phyloP scores from a whole-genome alignment of 2,797 vertebrate genomes.

The Distichodus sexfasciatus region DNA sequence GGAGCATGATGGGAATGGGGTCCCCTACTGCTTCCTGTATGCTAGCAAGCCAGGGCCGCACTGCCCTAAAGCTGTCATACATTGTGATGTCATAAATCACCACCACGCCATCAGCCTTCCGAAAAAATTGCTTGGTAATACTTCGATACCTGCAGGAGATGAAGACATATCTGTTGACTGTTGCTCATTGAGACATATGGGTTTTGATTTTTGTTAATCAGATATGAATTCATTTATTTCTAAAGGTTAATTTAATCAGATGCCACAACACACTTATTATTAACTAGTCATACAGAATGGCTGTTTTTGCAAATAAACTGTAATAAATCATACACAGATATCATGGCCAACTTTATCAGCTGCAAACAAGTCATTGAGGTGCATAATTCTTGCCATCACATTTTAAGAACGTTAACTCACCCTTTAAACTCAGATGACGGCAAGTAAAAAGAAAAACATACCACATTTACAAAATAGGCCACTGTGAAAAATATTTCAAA shows the following conservation, averaged over 20 bases:
- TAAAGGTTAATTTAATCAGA: no score
- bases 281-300: no score
- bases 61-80: slow-evolving; percentile 80
- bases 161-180: not conserved
- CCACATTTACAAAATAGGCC: not conserved
- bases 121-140: slow-evolving; percentile 95
- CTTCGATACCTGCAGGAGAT: slow-evolving; percentile 81
- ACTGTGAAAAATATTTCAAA: not conserved
- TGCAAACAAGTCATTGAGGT: no score
- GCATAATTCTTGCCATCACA: no score
- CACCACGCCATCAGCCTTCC: slow-evolving; percentile 89
- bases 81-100: slow-evolving; percentile 90
- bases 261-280: not conserved
- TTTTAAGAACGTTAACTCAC: no score
- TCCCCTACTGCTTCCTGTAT: slow-evolving; percentile 86
- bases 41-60: slow-evolving; percentile 83
- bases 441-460: not conserved
- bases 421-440: no score
- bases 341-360: no score
- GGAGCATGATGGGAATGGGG: slow-evolving; percentile 79
- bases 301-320: no score
- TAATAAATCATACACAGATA: no score
- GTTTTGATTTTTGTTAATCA: not conserved
- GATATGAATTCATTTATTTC: no score
- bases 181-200: not conserved